Base-by-base conservation (phyloP, 2,113 vertebrate species). In the Hippocampus abdominalis region DNA sequence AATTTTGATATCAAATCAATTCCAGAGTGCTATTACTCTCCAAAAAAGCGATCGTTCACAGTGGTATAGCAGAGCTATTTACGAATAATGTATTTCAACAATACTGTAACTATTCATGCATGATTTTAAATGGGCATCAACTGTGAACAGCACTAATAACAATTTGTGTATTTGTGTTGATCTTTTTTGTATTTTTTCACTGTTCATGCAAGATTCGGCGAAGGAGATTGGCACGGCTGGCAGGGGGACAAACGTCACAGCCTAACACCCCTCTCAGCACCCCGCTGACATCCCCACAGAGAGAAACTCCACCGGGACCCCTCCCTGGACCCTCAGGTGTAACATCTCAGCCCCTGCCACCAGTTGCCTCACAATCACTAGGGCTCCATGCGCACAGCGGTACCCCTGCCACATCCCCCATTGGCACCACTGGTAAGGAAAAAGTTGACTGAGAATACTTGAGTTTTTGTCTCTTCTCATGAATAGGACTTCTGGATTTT, bases 401-500 rank as follows among this genome's bases (percentile, higher is more conserved):
- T 88, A 98, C 96, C 76, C 97, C 96, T 76, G 96, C 95, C 91
- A 98, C 96, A 87, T 99, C 97, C 71, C 97, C 97, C 0, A 95
- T 98, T 79, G 95, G 97, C 60, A 95, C 95, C 10, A 89, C 96
- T 92, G 97, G 97, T 98, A 90, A 89, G 91, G 32, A 67, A 49
- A 40, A 46, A 25, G 12, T 32, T 60, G 57, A 60, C 57, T 16
- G 46, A 49, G 46, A 49, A 49, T 20, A 49, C 15, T 18, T 12
- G 25, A 21, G 11, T 57, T 57, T 23, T 57, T 15, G 32, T 23
- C 9, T 57, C 23, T 15, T 42, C 15, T 62, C 29, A 62, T 21
- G 29, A 21, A 62, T 36, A 20, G 0, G 16, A 49, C 16, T 3
- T 54, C 21, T 29, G 27, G 27, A 16, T 29, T 60, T 32, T 60